Evolutionary conservation across 2,888 invertebrate species (phyloP).

Genomic region (Amphipyra berbera): DNA sequence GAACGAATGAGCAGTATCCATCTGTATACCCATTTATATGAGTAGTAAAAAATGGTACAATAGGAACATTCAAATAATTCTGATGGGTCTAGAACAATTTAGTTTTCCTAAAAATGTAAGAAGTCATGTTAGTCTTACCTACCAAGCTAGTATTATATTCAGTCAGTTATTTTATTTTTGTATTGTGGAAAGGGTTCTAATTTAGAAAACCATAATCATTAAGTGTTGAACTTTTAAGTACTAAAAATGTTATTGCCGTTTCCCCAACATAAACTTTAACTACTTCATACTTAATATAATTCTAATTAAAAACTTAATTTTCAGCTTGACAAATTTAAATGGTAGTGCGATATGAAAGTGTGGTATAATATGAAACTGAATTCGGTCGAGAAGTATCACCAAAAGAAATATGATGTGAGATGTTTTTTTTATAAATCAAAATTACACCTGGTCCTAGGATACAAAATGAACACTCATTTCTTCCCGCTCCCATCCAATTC

Average conservation of each 20-base stretch:
- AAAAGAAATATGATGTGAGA: slow-evolving; percentile 58
- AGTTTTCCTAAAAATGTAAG: too few species aligned
- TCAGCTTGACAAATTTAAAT: slow-evolving; percentile 31
- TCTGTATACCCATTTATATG: too few species aligned
- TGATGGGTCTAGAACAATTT: too few species aligned
- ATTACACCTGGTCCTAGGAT: background rate
- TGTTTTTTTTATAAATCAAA: slow-evolving; percentile 1
- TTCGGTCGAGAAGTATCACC: slow-evolving; percentile 25
- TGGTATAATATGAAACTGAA: slow-evolving; percentile 49
- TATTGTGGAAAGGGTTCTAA: background rate
- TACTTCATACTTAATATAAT: slow-evolving; percentile 22
- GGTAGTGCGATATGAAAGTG: background rate
- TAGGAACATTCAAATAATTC: too few species aligned
- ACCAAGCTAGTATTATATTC: too few species aligned
- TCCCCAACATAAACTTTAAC: slow-evolving; percentile 29
- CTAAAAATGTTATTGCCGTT: slow-evolving; percentile 14
- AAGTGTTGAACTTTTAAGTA: slow-evolving; percentile 29
- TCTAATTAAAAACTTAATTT: slow-evolving; percentile 38
- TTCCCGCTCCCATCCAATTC: too few species aligned
- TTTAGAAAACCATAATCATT: slow-evolving; percentile 4
- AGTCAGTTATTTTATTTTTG: background rate
- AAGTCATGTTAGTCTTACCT: too few species aligned
- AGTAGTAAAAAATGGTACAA: too few species aligned
- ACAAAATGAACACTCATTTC: background rate
- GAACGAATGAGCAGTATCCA: too few species aligned